Percentiles rank a stretch among this genome's conserved stretches.
These are phyloP conservation scores for Lepidochrysops patricia DNA, from an alignment of 2,888 invertebrate species.

Conservation along the genomic window DNA sequence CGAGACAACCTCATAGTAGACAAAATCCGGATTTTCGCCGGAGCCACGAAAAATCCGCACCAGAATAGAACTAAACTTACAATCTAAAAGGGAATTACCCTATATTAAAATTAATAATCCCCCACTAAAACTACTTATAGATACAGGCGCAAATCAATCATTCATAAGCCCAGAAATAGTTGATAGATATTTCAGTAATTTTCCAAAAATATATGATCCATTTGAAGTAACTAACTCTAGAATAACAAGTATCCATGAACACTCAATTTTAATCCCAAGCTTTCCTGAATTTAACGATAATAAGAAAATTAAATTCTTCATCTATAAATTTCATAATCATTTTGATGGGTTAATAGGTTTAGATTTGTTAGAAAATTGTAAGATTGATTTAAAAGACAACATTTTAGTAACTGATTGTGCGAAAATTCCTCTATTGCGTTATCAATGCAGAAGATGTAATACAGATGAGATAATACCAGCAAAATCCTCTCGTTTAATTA, in stretches of 20 bases:
- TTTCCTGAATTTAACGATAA: no score
- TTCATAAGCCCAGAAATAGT: constrained; percentile 14
- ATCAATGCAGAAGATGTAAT: constrained; percentile 11
- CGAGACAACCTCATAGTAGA: not conserved
- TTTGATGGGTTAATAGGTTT: constrained; percentile 2
- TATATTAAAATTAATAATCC: constrained; percentile 13
- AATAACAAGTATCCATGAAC: not conserved
- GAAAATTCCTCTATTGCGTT: not conserved
- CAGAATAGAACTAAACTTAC: constrained; percentile 12
- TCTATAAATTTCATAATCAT: constrained; percentile 1
- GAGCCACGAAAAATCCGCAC: no score
- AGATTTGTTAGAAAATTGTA: constrained; percentile 8
- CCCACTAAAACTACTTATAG: constrained; percentile 2
- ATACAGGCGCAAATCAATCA: constrained; percentile 14
- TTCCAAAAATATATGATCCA: not conserved
- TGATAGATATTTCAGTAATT: not conserved
- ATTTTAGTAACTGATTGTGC: not conserved
- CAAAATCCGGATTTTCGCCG: no score
- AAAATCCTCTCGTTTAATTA: not conserved
- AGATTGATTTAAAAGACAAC: not conserved
- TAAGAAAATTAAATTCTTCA: not conserved
- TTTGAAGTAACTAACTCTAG: not conserved
- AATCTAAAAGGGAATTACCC: constrained; percentile 1
- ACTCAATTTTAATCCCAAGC: no score
- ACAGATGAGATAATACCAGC: not conserved